Percentiles rank a stretch among this genome's conserved stretches.
phyloP scores from a whole-genome alignment of 1,140 invertebrate genomes.

The Macrotrachela quadricornifera region DNA sequence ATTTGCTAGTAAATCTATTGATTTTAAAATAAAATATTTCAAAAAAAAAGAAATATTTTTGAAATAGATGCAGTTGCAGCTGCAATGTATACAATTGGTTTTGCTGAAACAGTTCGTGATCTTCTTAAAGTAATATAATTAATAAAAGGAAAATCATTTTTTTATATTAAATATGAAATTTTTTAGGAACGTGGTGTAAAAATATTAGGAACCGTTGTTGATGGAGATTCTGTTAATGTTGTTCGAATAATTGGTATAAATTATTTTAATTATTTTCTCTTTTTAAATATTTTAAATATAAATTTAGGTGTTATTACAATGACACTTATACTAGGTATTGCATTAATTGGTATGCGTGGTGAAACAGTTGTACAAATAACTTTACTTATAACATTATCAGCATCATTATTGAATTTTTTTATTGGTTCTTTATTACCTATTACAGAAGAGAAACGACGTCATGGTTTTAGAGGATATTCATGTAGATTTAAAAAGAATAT shows the following conservation, averaged over 20 bases:
- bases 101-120: constrained; percentile 61
- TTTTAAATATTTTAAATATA: no score
- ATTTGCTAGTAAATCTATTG: constrained; percentile 13
- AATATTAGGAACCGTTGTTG: neutral
- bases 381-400: constrained; percentile 59
- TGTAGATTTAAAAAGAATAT: constrained; percentile 33
- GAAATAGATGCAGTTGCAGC: constrained; percentile 41
- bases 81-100: constrained; percentile 93
- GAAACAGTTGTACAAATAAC: constrained; percentile 52
- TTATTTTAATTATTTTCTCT: no score
- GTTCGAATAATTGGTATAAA: constrained; percentile 37
- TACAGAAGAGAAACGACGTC: constrained; percentile 41
- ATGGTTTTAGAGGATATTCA: constrained; percentile 67
- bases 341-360: constrained; percentile 34
- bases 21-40: constrained; percentile 28
- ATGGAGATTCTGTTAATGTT: constrained; percentile 33
- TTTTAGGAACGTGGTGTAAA: constrained; percentile 15
- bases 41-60: no score
- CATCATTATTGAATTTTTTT: constrained; percentile 63
- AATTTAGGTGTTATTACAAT: constrained; percentile 19
- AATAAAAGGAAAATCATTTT: neutral
- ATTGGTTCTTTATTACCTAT: constrained; percentile 50
- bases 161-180: neutral
- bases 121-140: constrained; percentile 20
- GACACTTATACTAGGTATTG: constrained; percentile 23